Base-by-base conservation (phyloP, 1,140 invertebrate species). In the Drosophila asahinai region DNA sequence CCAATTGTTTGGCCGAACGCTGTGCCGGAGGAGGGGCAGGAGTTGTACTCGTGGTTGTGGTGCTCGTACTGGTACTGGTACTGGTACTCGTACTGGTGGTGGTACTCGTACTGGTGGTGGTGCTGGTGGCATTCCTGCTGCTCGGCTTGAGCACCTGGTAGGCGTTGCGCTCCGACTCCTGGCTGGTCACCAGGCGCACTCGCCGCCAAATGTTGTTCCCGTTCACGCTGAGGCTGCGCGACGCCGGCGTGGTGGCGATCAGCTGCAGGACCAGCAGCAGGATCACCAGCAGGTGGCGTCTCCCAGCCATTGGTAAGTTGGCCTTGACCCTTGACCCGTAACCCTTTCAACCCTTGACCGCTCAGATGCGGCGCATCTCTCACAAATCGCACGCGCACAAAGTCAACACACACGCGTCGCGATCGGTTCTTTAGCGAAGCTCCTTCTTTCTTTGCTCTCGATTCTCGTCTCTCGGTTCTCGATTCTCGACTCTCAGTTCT, bases 171-270 rank as follows among this genome's bases (percentile, higher is more conserved):
- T 89, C 84, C 6, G 76, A 52, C 19, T 83, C 71, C 63, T 86
- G 83, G 70, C 81, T 89, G 52, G 86, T 90, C 40, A 89, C 84
- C 33, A 89, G 70, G 12, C 84, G 86, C 49, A 89, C 84, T 40
- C 86, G 81, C 61, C 84, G 74, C 84, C 84, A 89, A 63, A 89
- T 89, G 49, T 87, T 87, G 54, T 81, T 86, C 19, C 83, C 79
- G 19, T 84, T 83, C 19, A 71, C 73, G 49, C 78, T 87, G 49
- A 77, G 76, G 76, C 76, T 72, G 61, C 83, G 83, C 45, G 80
- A 78, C 38, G 84, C 83, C 47, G 77, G 84, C 61, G 83, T 77
- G 47, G 64, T 66, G 59, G 80, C 72, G 77, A 89, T 83, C 27
- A 89, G 61, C 77, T 86, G 83, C 64, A 86, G 72, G 60, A 86